phyloP scores from a whole-genome alignment of 2,888 invertebrate species.

The Pilophorus perplexus region DNA sequence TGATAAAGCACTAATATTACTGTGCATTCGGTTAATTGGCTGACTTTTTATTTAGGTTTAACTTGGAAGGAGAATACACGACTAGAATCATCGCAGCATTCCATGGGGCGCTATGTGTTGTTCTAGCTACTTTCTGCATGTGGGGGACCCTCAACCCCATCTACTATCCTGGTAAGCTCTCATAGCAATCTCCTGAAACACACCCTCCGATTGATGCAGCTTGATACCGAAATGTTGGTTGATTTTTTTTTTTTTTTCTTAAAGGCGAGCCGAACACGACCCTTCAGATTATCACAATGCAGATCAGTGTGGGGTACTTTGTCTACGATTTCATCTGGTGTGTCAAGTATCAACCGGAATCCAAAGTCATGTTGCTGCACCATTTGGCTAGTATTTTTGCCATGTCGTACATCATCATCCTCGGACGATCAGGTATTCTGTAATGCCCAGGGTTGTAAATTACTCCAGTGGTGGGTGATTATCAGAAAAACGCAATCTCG shows the following conservation, averaged over 20 bases:
- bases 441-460: too few relatives aligned
- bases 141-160: conserved; percentile 44
- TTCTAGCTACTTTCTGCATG: conserved; percentile 41
- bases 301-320: conserved; percentile 63
- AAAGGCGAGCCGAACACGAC: conserved; percentile 49
- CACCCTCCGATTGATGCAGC: background rate
- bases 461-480: too few relatives aligned
- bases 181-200: background rate
- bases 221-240: background rate
- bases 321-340: conserved; percentile 63
- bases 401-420: conserved; percentile 57
- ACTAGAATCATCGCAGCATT: conserved; percentile 46
- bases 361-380: conserved; percentile 58
- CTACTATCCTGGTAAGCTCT: conserved; percentile 36
- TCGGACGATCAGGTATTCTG: conserved; percentile 56
- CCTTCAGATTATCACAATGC: conserved; percentile 56
- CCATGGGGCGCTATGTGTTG: conserved; percentile 45
- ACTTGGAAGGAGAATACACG: conserved; percentile 42
- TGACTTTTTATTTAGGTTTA: too few relatives aligned
- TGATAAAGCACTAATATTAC: too few relatives aligned
- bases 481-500: too few relatives aligned
- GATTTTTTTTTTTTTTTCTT: conserved; percentile 13
- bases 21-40: too few relatives aligned
- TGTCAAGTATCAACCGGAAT: conserved; percentile 57
- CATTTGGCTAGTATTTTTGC: conserved; percentile 58